phyloP scores from a whole-genome alignment of 2,113 vertebrate species.

The Mormyrus iriodes region DNA sequence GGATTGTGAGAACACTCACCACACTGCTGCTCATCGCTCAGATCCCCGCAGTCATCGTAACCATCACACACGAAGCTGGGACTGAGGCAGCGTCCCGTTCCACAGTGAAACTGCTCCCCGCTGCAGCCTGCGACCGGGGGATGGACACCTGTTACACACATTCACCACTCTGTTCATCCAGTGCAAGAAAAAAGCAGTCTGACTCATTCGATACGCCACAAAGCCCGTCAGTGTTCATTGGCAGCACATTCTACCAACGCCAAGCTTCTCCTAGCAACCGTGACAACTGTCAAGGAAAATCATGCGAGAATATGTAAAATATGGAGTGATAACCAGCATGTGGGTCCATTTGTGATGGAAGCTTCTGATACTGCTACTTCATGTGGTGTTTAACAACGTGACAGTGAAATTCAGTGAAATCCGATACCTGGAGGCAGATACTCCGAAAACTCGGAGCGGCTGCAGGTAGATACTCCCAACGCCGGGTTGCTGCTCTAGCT shows the following conservation, averaged over 20 bases:
- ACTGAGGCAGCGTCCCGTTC: constrained; percentile 79
- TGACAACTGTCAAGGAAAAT: background rate
- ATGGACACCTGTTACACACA: background rate
- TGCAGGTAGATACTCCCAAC: background rate
- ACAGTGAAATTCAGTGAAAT: constrained; percentile 2
- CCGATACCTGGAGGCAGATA: background rate
- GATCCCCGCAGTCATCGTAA: constrained; percentile 91
- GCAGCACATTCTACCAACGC: constrained; percentile 1
- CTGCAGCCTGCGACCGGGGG: constrained; percentile 69
- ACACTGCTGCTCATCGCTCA: constrained; percentile 86
- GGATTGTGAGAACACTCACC: constrained; percentile 59
- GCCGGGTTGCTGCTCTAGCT: background rate
- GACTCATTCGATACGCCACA: constrained; percentile 17
- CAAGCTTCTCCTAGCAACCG: constrained; percentile 21
- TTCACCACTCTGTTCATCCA: background rate
- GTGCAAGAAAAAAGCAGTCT: background rate
- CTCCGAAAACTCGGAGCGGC: background rate
- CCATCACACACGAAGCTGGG: constrained; percentile 79
- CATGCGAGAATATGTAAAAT: background rate
- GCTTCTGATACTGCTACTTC: background rate
- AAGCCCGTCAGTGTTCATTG: background rate
- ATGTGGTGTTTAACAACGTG: background rate
- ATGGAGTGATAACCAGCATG: background rate
- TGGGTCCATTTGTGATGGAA: background rate
- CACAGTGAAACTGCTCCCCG: constrained; percentile 66